Percentiles rank a stretch among this genome's conserved stretches.
Conservation (phyloP, 1,140 invertebrate species). For the Sipha flava region DNA sequence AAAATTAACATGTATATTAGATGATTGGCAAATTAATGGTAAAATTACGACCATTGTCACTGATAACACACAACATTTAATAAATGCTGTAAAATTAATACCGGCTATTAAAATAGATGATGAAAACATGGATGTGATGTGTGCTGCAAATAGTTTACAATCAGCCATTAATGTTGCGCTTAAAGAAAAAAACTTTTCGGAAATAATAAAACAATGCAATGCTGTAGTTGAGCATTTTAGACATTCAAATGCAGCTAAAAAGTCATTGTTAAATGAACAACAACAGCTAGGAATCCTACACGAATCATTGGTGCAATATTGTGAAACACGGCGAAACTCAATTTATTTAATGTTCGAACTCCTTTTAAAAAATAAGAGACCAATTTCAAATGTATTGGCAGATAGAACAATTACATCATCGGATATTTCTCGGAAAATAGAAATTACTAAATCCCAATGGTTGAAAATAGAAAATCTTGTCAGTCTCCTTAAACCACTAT, state of each 20-base stretch:
- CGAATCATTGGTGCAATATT: neutral
- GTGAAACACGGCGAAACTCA: neutral
- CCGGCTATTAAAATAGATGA: neutral
- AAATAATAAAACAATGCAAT: neutral
- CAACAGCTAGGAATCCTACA: neutral
- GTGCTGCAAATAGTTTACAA: neutral
- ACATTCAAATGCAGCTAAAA: neutral
- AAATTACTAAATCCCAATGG: neutral
- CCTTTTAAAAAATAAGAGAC: neutral
- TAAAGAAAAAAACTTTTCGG: neutral
- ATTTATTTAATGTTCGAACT: neutral
- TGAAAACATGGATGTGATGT: neutral
- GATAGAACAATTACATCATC: neutral
- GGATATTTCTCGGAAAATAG: neutral
- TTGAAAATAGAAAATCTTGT: neutral
- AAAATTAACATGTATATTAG: no score
- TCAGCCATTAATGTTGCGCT: neutral
- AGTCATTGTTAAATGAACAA: neutral
- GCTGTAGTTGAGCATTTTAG: neutral
- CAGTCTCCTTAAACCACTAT: neutral
- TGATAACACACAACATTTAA: neutral
- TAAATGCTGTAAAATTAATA: neutral
- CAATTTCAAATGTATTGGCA: neutral
- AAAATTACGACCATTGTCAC: neutral
- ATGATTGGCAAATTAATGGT: no score